Evolutionary conservation across 1,140 invertebrate genomes (phyloP), one percentile per base, ranked within the genome.

Genomic region (Macrobrachium nipponense): DNA sequence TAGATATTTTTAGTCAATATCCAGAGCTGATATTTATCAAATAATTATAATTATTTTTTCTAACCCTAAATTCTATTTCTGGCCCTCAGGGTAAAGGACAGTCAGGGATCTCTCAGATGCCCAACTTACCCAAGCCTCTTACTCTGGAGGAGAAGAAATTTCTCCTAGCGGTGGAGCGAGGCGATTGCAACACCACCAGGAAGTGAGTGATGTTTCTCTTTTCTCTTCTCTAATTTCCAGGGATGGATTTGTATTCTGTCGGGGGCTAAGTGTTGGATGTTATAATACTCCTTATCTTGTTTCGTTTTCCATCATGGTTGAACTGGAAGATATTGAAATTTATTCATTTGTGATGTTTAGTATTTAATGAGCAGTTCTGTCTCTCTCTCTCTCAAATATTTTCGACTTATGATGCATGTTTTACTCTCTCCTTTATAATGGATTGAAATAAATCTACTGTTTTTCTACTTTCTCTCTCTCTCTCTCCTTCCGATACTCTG

Each of bases 101-200:
- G 17, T 60, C 51, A 7, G 5, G 15, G 12, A 6, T 62, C 6
- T 43, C 51, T 18, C 23, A 75, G 23, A 89, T 89, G 88, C 88
- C 88, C 14, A 78, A 89, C 80, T 68, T 89, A 43, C 88, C 88
- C 58, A 87, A 87, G 14, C 95, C 95, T 91, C 93, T 98, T 82
- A 95, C 95, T 60, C 92, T 96, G 88, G 95, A 97, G 88, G 92
- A 93, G 88, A 90, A 91, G 59, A 89, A 91, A 20, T 94, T 93
- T 88, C 89, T 94, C 75, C 92, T 93, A 87, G 93, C 93, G 0
- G 93, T 92, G 12, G 93, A 93, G 89, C 90, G 92, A 66, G 93
- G 93, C 58, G 93, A 94, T 88, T 91, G 91, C 73, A 91, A 91
- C 51, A 93, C 92, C 15, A 90, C 94, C 87, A 93, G 96, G 90